Base-by-base conservation (phyloP, 2,888 invertebrate genomes). In the Philaethria dido region DNA sequence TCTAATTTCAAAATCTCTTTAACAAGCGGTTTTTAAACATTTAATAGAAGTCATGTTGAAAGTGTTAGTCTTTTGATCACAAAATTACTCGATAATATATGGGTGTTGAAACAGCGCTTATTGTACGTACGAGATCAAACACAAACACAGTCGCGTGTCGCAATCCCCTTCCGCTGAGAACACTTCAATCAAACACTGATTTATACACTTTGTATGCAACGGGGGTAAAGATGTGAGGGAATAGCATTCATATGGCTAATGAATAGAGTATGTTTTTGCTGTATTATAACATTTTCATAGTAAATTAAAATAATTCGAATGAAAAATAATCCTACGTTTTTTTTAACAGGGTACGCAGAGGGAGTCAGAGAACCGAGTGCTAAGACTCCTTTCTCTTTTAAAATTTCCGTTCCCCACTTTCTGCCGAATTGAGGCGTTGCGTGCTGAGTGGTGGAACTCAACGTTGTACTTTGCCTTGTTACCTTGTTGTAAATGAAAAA, bases 181-280 rank as follows among this genome's bases (percentile, higher is more conserved):
- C 64, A 45, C 61, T 68, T 64, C 57, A 64, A 69, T 69, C 64
- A 62, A 52, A 57, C 62, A 48, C 45, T 69, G 69, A 69, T 68
- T 69, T 69, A 69, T 69, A 57, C 63, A 57, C 66, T 20, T 36
- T 52, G 63, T n/a, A 55, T 55, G 45, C 22, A 22, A 11, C 47
- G 39, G 29, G 68, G 68, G 68, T 39, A n/a, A 1, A 3, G 8
- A 8, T 1, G 4, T 3, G 2, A 42, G 22, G 59, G 0, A 65
- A 60, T 33, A 42, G n/a, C 6, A 50, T 0, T n/a, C 14, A 48
- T 61, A 47, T 14, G 2, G 2, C 33, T 14, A 20, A 18, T 0
- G 9, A 2, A 33, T 61, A 48, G n/a, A 36, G 42, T 57, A 22
- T 22, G 25, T 16, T 57, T 57, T 57, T 1, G 39, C 1, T 39